These are phyloP conservation scores for Platorchestia sp. DNA, from an alignment of 1,140 invertebrate genomes.

Conservation along the genomic window DNA sequence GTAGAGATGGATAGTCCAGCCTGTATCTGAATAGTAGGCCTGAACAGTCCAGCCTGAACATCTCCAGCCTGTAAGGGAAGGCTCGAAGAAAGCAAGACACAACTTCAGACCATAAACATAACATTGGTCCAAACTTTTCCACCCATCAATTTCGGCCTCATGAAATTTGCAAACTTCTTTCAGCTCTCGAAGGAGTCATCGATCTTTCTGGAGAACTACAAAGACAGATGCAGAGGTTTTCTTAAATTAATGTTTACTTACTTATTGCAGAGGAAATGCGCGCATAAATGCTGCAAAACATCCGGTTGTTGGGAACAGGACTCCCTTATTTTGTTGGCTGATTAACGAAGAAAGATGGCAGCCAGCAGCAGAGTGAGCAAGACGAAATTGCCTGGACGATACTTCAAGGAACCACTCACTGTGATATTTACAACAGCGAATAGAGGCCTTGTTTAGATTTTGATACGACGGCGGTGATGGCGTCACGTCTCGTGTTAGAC, in stretches of 20 bases:
- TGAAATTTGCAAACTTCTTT: neutral
- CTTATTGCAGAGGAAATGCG: neutral
- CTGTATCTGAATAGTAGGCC: neutral
- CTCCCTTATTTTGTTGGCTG: neutral
- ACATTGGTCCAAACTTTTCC: neutral
- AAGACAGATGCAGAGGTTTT: neutral
- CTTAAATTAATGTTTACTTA: neutral
- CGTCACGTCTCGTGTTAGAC: too few relatives aligned
- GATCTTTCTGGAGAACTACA: neutral
- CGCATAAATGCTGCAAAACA: neutral
- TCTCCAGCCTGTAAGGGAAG: too few relatives aligned
- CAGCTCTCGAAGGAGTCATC: neutral
- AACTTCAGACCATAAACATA: neutral
- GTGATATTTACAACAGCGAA: neutral
- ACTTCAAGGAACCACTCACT: neutral
- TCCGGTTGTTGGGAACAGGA: neutral
- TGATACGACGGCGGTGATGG: too few relatives aligned
- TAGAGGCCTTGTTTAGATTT: neutral
- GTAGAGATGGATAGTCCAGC: too few relatives aligned
- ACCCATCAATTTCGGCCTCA: neutral
- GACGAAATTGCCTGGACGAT: neutral
- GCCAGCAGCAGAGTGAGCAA: neutral
- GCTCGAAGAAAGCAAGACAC: neutral
- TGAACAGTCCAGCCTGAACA: too few relatives aligned
- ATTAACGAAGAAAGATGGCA: neutral